These are phyloP conservation scores for Trematocara unimaculatum DNA, from an alignment of 2,113 vertebrate genomes.

Conservation along the genomic window DNA sequence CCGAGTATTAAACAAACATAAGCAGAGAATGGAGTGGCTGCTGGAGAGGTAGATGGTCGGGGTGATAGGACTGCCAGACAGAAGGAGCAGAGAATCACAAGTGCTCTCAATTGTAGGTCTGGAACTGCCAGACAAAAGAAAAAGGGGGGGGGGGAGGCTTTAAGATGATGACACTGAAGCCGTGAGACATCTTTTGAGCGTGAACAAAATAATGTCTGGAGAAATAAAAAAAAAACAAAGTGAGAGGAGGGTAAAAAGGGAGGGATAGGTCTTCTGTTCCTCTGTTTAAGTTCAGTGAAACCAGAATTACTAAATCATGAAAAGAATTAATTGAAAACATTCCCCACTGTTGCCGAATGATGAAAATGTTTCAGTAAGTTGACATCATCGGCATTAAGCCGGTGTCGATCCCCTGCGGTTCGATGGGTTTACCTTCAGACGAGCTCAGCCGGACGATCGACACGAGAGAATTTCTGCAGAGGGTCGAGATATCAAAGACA, in stretches of 20 bases:
- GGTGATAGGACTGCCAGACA: conserved; percentile 58
- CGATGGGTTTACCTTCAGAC: conserved; percentile 47
- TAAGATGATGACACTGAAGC: conserved; percentile 27
- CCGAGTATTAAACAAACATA: conserved; percentile 78
- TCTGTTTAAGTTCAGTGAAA: conserved; percentile 11
- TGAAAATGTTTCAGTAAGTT: conserved; percentile 59
- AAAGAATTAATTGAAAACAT: conserved; percentile 46
- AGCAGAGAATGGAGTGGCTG: conserved; percentile 64
- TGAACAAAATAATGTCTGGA: conserved; percentile 11
- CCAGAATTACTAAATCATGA: conserved; percentile 51
- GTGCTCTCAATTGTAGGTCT: conserved; percentile 45
- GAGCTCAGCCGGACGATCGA: not conserved
- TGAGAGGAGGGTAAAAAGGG: not conserved
- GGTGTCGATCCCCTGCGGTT: conserved; percentile 21
- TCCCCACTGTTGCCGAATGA: conserved; percentile 39
- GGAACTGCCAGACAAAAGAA: not conserved
- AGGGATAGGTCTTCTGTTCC: not conserved
- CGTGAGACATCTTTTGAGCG: not conserved
- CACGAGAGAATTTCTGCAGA: conserved; percentile 8
- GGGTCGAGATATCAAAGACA: conserved; percentile 38
- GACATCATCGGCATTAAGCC: conserved; percentile 53
- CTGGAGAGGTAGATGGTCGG: conserved; percentile 58
- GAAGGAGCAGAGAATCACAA: conserved; percentile 57
- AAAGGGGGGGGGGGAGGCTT: not conserved
- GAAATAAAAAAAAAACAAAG: not conserved